Base-by-base conservation (phyloP, 2,797 vertebrate genomes). In the Pangasius mekongensis region DNA sequence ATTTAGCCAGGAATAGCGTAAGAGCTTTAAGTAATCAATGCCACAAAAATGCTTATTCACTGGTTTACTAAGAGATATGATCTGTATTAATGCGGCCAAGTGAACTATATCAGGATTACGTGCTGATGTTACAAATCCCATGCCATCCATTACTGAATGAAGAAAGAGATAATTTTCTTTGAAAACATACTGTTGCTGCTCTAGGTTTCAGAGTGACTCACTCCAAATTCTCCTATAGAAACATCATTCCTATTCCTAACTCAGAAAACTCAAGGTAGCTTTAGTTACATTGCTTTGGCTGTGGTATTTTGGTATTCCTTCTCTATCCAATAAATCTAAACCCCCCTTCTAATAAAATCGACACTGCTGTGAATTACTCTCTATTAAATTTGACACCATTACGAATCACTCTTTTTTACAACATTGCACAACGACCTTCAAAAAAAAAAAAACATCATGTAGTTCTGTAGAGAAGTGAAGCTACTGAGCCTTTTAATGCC, bases 51-150 rank as follows among this genome's bases (percentile, higher is more conserved):
- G 92, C 93, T 92, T 92, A 94, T 91, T 73, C 89, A 86, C 87
- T 91, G 88, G 92, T 93, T 93, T 92, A 91, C 82, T 58, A 67
- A 93, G 89, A 92, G 87, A 91, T 92, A 93, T 89, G 87, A 66
- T 86, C 87, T 81, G 85, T 92, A 91, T 89, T 93, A 87, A 86
- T 66, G 62, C 81, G 56, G 93, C 94, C 92, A 96, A 94, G 83
- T 30, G 20, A 86, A 91, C 91, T 92, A 93, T 94, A 91, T 89
- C 89, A 91, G 93, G 91, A 94, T 95, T 93, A 93, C 85, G 56
- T 91, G 90, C 92, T 92, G 91, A 94, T 92, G 87, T 88, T 84
- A 89, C 86, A 90, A 84, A 91, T 88, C 88, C 85, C 83, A 91
- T 91, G 73, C 84, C 80, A 90, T 94, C 86, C 90, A 88, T 93